Evolutionary conservation across 2,797 vertebrate genomes (phyloP).

Genomic region (Esox masquinongy): DNA sequence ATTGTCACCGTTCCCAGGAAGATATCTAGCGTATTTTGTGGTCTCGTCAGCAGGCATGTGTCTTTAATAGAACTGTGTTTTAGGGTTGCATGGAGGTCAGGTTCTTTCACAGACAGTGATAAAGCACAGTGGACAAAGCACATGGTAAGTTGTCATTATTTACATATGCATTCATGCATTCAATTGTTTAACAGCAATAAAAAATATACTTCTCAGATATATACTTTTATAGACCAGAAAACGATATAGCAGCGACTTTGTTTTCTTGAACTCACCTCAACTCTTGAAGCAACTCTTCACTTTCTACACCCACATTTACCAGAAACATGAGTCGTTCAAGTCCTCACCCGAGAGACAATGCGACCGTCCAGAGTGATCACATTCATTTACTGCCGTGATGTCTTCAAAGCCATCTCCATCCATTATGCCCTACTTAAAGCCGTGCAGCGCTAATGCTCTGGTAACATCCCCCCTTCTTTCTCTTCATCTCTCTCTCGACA

Average conservation of each 20-base stretch:
- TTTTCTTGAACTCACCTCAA: constrained; percentile 55
- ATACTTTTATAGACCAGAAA: no score
- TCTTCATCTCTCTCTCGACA: neutral
- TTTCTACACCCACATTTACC: constrained; percentile 38
- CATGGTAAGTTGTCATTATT: no score
- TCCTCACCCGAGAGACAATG: constrained; percentile 54
- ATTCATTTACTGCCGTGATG: constrained; percentile 61
- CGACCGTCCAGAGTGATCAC: constrained; percentile 70
- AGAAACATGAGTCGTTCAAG: constrained; percentile 57
- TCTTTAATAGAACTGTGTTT: no score
- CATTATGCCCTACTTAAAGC: constrained; percentile 71
- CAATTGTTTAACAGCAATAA: no score
- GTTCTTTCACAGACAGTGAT: no score
- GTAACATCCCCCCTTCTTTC: constrained; percentile 18
- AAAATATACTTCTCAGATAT: no score
- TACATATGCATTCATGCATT: no score
- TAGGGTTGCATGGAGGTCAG: no score
- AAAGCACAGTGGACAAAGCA: no score
- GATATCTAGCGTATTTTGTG: no score
- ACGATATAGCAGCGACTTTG: neutral
- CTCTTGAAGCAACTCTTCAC: constrained; percentile 6
- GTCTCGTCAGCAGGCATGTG: no score
- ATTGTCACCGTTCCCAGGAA: no score
- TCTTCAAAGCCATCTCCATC: constrained; percentile 62
- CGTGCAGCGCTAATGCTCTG: constrained; percentile 55